These are phyloP conservation scores for Aselliscus stoliczkanus DNA, from an alignment of 2,797 vertebrate species.

Conservation along the genomic window DNA sequence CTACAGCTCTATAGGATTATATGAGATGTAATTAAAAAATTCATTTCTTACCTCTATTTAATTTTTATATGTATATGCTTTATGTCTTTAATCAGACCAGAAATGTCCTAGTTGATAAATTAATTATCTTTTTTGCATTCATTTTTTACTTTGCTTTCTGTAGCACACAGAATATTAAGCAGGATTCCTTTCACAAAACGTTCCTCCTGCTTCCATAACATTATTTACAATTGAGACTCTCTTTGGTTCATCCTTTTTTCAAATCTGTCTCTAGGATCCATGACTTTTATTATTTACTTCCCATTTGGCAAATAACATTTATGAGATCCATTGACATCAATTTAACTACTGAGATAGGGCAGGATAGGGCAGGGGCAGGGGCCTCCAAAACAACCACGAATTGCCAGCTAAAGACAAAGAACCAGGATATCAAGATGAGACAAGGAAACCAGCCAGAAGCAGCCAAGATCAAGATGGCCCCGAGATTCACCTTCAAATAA, in stretches of 20 bases:
- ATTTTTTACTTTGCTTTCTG: neutral
- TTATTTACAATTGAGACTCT: neutral
- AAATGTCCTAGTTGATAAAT: constrained; percentile 20
- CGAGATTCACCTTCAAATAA: too few relatives aligned
- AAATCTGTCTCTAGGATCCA: neutral
- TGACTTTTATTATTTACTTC: neutral
- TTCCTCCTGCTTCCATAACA: neutral
- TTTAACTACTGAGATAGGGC: neutral
- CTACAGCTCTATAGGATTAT: constrained; percentile 22
- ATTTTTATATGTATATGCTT: constrained; percentile 21
- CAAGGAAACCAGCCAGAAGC: too few relatives aligned
- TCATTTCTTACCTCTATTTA: constrained; percentile 48
- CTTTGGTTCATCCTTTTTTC: neutral
- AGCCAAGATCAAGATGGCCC: too few relatives aligned
- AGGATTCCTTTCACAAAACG: neutral
- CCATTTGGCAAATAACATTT: neutral
- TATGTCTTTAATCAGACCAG: constrained; percentile 34
- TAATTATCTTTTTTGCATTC: neutral
- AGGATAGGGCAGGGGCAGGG: too few relatives aligned
- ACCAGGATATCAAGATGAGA: too few relatives aligned
- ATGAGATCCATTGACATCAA: neutral
- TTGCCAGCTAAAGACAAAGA: too few relatives aligned
- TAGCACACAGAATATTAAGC: neutral
- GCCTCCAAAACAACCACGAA: too few relatives aligned
- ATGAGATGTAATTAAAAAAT: constrained; percentile 47